Evolutionary conservation across 2,113 vertebrate genomes (phyloP).

Genomic region (Willisornis vidua): DNA sequence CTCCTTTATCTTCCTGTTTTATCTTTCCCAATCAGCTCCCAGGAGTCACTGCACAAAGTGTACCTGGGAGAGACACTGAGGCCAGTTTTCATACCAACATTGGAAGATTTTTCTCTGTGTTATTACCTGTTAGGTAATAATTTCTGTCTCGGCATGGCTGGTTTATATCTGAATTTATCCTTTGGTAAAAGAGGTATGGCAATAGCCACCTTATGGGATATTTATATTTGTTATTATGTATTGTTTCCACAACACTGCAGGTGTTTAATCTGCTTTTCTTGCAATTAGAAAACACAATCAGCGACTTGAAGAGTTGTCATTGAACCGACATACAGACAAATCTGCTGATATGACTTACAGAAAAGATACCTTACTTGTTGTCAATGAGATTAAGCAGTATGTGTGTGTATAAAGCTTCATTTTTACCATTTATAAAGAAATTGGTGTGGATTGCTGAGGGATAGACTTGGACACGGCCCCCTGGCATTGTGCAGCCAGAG

Average conservation of each 20-base stretch:
- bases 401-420: neutral
- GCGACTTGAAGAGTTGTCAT: neutral
- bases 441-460: neutral
- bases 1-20: neutral
- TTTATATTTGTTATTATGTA: neutral
- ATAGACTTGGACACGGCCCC: neutral
- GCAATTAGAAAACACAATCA: neutral
- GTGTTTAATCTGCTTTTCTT: neutral
- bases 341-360: neutral
- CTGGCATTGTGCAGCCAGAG: rapidly evolving
- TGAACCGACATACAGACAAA: neutral
- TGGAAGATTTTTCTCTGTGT: neutral
- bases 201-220: neutral
- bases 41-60: neutral
- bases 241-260: neutral
- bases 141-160: neutral
- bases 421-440: neutral
- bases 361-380: neutral
- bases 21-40: neutral
- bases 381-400: neutral
- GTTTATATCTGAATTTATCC: neutral
- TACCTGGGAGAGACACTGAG: neutral
- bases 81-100: neutral
- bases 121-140: neutral
- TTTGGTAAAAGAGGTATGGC: neutral